phyloP scores from a whole-genome alignment of 2,797 vertebrate species.

The Chaetodon trifasciatus region DNA sequence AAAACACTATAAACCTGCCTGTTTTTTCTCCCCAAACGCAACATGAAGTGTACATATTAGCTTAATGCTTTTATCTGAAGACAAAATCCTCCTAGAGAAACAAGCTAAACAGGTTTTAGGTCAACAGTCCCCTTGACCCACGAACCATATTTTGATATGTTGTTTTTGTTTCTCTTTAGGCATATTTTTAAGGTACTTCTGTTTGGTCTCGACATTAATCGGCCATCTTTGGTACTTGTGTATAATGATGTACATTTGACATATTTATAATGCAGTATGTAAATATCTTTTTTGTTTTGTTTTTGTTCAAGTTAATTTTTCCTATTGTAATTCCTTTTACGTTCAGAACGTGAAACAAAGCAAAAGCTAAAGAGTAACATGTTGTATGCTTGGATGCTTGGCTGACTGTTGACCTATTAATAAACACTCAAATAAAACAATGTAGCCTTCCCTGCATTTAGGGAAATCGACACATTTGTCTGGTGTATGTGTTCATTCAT shows the following conservation, averaged over 20 bases:
- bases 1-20: slow-evolving; percentile 67
- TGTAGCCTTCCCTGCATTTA: slow-evolving; percentile 83
- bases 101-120: slow-evolving; percentile 72
- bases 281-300: slow-evolving; percentile 85
- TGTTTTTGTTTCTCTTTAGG: slow-evolving; percentile 70
- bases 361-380: slow-evolving; percentile 86
- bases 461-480: slow-evolving; percentile 71
- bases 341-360: slow-evolving; percentile 83
- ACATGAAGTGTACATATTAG: slow-evolving; percentile 79
- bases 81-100: slow-evolving; percentile 67
- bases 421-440: slow-evolving; percentile 89
- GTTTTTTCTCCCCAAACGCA: slow-evolving; percentile 42
- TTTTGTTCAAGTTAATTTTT: slow-evolving; percentile 75
- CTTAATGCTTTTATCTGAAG: slow-evolving; percentile 68
- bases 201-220: slow-evolving; percentile 79
- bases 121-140: slow-evolving; percentile 66
- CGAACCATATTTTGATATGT: slow-evolving; percentile 75
- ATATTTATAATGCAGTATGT: slow-evolving; percentile 93
- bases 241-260: slow-evolving; percentile 93
- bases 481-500: slow-evolving; percentile 49
- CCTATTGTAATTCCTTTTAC: slow-evolving; percentile 78
- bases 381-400: slow-evolving; percentile 89
- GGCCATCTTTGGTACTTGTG: slow-evolving; percentile 87
- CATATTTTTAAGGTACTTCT: slow-evolving; percentile 84
- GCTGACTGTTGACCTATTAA: slow-evolving; percentile 89